Percentiles rank a stretch among this genome's conserved stretches.
Conservation (phyloP, 2,797 vertebrate species). For the Nyctibius grandis region DNA sequence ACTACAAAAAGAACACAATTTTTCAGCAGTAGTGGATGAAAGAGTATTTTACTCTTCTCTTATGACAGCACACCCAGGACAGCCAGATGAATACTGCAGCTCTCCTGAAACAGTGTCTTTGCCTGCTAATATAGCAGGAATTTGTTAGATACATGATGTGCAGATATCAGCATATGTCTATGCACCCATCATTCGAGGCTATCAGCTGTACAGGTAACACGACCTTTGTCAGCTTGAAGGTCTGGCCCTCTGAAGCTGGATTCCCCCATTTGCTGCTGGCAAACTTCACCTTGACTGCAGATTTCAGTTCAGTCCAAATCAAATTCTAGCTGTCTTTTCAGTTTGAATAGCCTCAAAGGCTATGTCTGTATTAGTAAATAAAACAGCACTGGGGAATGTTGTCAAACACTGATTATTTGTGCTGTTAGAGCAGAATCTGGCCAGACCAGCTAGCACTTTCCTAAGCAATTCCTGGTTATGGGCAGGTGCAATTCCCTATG, state of each 20-base stretch:
- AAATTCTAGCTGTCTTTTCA: not conserved
- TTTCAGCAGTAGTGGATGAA: not conserved
- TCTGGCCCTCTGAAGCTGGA: not conserved
- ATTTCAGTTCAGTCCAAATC: not conserved
- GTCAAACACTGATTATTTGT: not conserved
- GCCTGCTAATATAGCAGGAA: not conserved
- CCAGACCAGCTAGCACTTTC: not conserved
- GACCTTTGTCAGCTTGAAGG: not conserved
- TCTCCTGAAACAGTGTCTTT: not conserved
- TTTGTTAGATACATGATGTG: not conserved
- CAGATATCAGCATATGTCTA: rapidly evolving
- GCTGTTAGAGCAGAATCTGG: not conserved
- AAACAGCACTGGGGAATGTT: not conserved
- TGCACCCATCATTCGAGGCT: not conserved
- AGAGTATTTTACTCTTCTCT: not conserved
- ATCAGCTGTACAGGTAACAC: not conserved
- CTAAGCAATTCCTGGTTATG: not conserved
- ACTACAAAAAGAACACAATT: not conserved
- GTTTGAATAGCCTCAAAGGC: not conserved
- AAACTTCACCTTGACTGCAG: not conserved
- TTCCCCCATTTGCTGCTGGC: not conserved
- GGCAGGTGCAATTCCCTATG: not conserved
- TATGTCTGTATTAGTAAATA: not conserved
- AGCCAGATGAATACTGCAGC: not conserved
- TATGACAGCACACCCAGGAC: not conserved